phyloP scores from a whole-genome alignment of 2,888 invertebrate species.

The Caenorhabditis doughertyi region DNA sequence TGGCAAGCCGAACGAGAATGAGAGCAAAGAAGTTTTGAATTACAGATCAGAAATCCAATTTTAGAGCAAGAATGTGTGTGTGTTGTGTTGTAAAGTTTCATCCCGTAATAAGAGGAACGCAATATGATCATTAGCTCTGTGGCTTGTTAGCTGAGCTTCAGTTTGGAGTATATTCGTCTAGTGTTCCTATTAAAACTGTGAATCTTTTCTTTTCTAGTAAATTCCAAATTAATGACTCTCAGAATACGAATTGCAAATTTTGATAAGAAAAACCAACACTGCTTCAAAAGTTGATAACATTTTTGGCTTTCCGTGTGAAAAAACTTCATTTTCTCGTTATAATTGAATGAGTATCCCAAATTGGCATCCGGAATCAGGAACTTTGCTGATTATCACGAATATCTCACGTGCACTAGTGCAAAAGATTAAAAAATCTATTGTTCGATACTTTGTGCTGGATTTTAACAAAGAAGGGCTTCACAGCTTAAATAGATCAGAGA shows the following conservation, averaged over 20 bases:
- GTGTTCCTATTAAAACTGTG: too few relatives aligned
- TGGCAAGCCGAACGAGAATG: constrained; percentile 5
- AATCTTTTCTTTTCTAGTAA: too few relatives aligned
- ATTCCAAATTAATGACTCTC: too few relatives aligned
- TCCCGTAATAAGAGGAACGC: background rate
- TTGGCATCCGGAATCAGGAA: background rate
- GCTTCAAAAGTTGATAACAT: too few relatives aligned
- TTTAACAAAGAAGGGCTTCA: constrained; percentile 11
- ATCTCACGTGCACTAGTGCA: background rate
- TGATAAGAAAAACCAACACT: too few relatives aligned
- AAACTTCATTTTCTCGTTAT: too few relatives aligned
- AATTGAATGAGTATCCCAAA: too few relatives aligned
- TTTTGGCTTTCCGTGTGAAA: background rate
- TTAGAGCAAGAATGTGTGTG: background rate
- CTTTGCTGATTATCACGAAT: background rate
- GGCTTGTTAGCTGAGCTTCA: background rate
- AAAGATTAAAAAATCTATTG: background rate
- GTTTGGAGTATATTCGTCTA: background rate
- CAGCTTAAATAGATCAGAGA: background rate
- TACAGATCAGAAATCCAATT: constrained; percentile 20
- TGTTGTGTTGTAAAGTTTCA: background rate
- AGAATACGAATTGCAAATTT: too few relatives aligned
- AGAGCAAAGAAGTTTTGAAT: constrained; percentile 10
- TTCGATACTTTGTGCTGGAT: background rate
- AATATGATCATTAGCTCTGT: background rate